phyloP scores from a whole-genome alignment of 2,888 invertebrate genomes.

The Salpingus planirostris region DNA sequence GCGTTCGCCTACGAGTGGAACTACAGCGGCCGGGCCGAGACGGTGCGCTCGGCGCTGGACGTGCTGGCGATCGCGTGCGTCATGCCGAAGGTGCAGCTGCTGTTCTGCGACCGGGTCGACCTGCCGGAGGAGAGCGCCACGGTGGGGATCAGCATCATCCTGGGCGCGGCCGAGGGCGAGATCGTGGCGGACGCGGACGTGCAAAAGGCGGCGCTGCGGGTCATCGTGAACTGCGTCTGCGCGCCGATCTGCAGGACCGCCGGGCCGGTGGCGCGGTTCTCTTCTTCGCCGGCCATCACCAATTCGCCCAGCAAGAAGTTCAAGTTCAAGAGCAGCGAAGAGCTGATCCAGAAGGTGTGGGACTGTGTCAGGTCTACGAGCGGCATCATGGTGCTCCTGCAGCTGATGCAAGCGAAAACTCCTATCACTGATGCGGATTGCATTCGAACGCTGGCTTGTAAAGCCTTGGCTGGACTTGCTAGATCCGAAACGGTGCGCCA shows the following conservation, averaged over 20 bases:
- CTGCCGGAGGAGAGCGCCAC: constrained; percentile 69
- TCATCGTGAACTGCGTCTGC: constrained; percentile 90
- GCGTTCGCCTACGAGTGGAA: constrained; percentile 90
- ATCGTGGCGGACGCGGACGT: constrained; percentile 86
- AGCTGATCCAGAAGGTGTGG: constrained; percentile 88
- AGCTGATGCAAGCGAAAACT: constrained; percentile 82
- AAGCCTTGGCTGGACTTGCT: constrained; percentile 86
- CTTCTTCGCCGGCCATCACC: constrained; percentile 34
- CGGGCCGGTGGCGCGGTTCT: constrained; percentile 46
- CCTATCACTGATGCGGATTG: constrained; percentile 97
- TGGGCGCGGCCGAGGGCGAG: constrained; percentile 85
- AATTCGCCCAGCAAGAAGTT: constrained; percentile 53
- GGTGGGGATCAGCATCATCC: constrained; percentile 68
- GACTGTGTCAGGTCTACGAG: constrained; percentile 89
- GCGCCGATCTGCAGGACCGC: constrained; percentile 78
- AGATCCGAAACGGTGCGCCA: constrained; percentile 89
- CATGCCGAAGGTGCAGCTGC: constrained; percentile 68
- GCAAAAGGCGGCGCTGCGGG: constrained; percentile 81
- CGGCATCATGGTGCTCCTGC: constrained; percentile 88
- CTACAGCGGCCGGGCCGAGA: constrained; percentile 77
- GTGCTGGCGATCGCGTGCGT: constrained; percentile 86
- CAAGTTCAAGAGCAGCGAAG: constrained; percentile 64
- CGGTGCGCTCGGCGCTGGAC: constrained; percentile 73
- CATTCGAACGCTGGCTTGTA: constrained; percentile 86
- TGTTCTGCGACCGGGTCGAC: constrained; percentile 67